phyloP scores from a whole-genome alignment of 2,113 vertebrate species.

The Romanogobio albipinnatus region DNA sequence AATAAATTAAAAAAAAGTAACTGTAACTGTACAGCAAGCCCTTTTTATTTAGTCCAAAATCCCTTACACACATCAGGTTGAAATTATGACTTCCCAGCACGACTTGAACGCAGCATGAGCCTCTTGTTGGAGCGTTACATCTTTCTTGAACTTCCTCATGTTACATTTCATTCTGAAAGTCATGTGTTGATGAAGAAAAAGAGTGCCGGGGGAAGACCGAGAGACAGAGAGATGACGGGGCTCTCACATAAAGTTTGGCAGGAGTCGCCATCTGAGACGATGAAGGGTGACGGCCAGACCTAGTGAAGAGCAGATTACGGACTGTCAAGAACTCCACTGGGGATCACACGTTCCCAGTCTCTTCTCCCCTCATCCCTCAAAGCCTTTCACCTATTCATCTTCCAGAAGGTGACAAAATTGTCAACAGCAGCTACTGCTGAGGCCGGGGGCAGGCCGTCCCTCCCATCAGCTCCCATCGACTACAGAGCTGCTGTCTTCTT shows the following conservation, averaged over 20 bases:
- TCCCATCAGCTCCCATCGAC: not conserved
- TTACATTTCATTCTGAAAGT: slow-evolving; percentile 11
- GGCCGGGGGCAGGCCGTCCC: not conserved
- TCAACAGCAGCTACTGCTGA: slow-evolving; percentile 9
- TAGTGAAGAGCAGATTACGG: slow-evolving; percentile 29
- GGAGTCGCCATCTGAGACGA: slow-evolving; percentile 14
- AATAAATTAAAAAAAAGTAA: no score
- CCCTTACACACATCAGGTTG: not conserved
- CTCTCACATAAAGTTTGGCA: slow-evolving; percentile 24
- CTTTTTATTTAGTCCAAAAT: not conserved
- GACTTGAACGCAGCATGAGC: not conserved
- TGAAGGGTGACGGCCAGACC: slow-evolving; percentile 26
- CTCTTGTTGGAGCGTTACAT: not conserved
- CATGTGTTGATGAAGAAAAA: not conserved
- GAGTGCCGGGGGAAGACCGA: not conserved
- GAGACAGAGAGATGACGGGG: not conserved
- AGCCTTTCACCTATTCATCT: slow-evolving; percentile 43
- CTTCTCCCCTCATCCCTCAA: slow-evolving; percentile 29
- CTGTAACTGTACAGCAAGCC: not conserved
- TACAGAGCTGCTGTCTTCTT: slow-evolving; percentile 31
- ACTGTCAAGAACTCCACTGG: slow-evolving; percentile 29
- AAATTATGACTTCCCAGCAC: not conserved
- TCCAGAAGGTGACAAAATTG: slow-evolving; percentile 35
- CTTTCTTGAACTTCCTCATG: not conserved
- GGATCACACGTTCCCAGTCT: not conserved